Percentiles rank a stretch among this genome's conserved stretches.
These are phyloP conservation scores for Graphium colonna DNA, from an alignment of 2,888 invertebrate species.

Conservation along the genomic window DNA sequence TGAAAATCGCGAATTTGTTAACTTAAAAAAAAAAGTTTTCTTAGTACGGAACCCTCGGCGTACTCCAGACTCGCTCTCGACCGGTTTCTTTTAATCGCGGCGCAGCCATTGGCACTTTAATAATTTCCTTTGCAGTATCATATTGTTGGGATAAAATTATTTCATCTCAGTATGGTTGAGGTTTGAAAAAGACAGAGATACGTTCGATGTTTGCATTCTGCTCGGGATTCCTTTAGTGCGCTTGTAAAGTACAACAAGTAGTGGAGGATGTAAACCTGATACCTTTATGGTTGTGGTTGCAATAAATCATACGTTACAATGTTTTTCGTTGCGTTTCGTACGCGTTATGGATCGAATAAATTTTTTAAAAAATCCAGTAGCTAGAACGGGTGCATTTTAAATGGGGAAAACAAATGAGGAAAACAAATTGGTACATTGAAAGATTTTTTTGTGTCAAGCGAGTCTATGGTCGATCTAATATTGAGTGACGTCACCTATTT, in stretches of 20 bases:
- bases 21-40: too few species aligned
- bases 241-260: background rate
- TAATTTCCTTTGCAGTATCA: slow-evolving; percentile 49
- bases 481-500: too few species aligned
- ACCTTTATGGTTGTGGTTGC: background rate
- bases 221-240: background rate
- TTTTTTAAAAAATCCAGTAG: background rate
- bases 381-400: background rate
- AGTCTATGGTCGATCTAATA: too few species aligned
- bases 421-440: too few species aligned
- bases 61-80: too few species aligned
- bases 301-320: background rate
- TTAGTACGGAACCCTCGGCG: too few species aligned
- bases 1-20: too few species aligned
- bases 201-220: slow-evolving; percentile 7
- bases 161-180: slow-evolving; percentile 34
- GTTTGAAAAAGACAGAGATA: slow-evolving; percentile 7
- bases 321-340: background rate
- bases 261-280: background rate
- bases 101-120: slow-evolving; percentile 46
- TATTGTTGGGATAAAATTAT: slow-evolving; percentile 45
- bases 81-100: too few species aligned
- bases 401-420: too few species aligned
- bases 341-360: background rate
- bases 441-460: too few species aligned